Percentiles rank a stretch among this genome's conserved stretches.
Conservation (phyloP, 2,797 vertebrate species). For the Malacoctenus gilli region DNA sequence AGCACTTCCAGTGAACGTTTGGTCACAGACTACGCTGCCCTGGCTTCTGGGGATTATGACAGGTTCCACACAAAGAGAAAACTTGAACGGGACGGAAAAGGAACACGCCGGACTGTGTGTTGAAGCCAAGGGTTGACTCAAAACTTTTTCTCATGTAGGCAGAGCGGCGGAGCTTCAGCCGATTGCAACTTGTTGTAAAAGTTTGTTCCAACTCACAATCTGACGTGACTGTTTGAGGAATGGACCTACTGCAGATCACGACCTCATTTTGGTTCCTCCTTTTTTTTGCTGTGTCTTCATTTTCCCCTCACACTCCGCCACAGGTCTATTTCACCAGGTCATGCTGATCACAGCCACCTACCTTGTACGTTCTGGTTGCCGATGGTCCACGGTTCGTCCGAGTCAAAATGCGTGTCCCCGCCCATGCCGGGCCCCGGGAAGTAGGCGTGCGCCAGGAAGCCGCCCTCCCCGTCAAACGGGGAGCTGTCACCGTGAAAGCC, state of each 20-base stretch:
- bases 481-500: slow-evolving; percentile 97
- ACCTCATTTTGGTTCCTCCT: too few species aligned
- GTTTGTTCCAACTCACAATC: slow-evolving; percentile 17
- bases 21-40: too few species aligned
- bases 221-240: not conserved
- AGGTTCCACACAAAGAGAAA: not conserved
- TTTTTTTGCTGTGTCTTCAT: too few species aligned
- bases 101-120: too few species aligned
- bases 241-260: too few species aligned
- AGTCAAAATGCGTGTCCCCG: slow-evolving; percentile 94
- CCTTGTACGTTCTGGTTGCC: slow-evolving; percentile 89
- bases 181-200: slow-evolving; percentile 29
- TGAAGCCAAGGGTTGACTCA: slow-evolving; percentile 23
- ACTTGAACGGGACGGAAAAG: too few species aligned
- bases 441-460: slow-evolving; percentile 95
- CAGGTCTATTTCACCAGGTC: too few species aligned
- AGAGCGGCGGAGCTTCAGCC: slow-evolving; percentile 26
- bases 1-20: too few species aligned
- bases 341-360: slow-evolving; percentile 51
- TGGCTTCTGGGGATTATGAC: too few species aligned
- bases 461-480: slow-evolving; percentile 92
- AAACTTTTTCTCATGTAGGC: slow-evolving; percentile 27
- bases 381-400: slow-evolving; percentile 95
- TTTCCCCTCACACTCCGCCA: too few species aligned
- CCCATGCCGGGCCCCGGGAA: slow-evolving; percentile 96